These are phyloP conservation scores for Sarcophaga subvicina DNA, from an alignment of 2,888 invertebrate species.

Conservation along the genomic window DNA sequence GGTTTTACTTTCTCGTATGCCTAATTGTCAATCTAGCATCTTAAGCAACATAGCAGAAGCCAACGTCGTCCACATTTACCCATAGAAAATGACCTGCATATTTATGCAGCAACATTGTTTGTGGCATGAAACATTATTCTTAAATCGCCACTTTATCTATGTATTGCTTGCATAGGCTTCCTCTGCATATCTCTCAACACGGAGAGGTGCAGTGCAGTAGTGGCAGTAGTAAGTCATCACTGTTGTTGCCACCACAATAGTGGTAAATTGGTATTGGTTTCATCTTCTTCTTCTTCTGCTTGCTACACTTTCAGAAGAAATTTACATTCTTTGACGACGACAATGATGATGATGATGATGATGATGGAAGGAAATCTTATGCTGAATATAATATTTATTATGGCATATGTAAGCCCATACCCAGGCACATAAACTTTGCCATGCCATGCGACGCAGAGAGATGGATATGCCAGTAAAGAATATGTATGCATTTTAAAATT, in stretches of 20 bases:
- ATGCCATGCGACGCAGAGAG: neutral
- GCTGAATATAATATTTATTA: neutral
- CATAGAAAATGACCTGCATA: slow-evolving; percentile 3
- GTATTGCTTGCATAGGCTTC: slow-evolving; percentile 8
- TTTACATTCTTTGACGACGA: neutral
- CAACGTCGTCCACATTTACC: too few relatives aligned
- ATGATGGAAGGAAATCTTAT: neutral
- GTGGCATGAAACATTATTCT: slow-evolving; percentile 26
- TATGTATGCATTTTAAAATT: neutral
- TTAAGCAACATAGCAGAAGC: neutral
- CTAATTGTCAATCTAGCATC: neutral
- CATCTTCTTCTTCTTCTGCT: neutral
- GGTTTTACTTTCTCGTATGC: neutral
- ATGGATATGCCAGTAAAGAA: neutral
- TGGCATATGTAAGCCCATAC: neutral
- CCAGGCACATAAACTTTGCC: too few relatives aligned
- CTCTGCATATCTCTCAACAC: neutral
- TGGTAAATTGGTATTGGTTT: neutral
- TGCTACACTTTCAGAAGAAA: neutral
- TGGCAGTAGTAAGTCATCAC: neutral
- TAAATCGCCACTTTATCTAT: slow-evolving; percentile 39
- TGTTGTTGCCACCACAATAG: neutral
- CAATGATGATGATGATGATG: neutral
- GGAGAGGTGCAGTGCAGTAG: neutral
- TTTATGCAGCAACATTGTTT: neutral